Evolutionary conservation across 2,888 invertebrate genomes (phyloP).

Genomic region (Polydesmus complanatus): DNA sequence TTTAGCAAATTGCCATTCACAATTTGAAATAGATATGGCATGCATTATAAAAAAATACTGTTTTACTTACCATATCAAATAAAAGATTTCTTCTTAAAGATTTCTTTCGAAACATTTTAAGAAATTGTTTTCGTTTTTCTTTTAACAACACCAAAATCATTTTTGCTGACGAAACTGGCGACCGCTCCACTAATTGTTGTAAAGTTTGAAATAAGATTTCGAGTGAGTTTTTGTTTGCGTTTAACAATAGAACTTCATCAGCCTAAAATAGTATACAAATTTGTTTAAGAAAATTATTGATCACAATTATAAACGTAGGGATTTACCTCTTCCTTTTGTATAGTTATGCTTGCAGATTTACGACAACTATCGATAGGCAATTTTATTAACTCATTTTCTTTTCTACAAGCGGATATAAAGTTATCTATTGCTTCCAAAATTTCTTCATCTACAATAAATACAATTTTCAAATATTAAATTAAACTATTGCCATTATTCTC

Average conservation of each 20-base stretch:
- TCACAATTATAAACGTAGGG: too few species aligned
- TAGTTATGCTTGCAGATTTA: too few species aligned
- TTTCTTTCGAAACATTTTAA: background rate
- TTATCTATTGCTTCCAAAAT: background rate
- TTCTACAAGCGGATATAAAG: background rate
- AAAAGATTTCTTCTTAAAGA: slow-evolving; percentile 2
- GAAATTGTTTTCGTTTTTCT: background rate
- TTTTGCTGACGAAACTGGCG: background rate
- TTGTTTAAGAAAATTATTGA: too few species aligned
- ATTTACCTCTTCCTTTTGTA: too few species aligned
- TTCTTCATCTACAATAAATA: background rate
- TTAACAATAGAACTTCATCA: too few species aligned
- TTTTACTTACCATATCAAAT: background rate
- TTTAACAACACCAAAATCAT: background rate
- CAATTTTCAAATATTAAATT: background rate
- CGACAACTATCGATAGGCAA: too few species aligned
- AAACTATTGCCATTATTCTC: slow-evolving; percentile 10
- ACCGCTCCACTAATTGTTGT: background rate
- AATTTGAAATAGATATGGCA: background rate
- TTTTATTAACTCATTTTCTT: too few species aligned
- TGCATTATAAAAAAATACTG: background rate
- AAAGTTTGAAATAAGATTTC: background rate
- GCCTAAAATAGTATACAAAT: too few species aligned
- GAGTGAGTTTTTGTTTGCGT: too few species aligned
- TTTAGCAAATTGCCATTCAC: background rate